Evolutionary conservation across 2,797 vertebrate genomes (phyloP), one percentile per base, ranked within the genome.

Genomic region (Sebastes glaucus): DNA sequence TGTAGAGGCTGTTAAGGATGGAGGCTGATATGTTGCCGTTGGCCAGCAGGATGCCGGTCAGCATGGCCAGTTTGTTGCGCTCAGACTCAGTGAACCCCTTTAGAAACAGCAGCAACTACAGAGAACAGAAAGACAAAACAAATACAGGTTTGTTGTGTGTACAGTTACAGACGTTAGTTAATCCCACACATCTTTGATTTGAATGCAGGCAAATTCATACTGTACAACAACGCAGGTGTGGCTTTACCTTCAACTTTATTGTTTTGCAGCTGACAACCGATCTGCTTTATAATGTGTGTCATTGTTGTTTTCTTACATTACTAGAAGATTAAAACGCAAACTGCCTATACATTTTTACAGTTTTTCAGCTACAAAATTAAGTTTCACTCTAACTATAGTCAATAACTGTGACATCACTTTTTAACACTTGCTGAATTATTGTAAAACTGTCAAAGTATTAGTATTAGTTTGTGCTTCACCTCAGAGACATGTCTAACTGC

Each of bases 41-140:
- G 93, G 97, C 97, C 93, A 99, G 94, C 92, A 99, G 97, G 92
- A 99, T 98, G 77, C 97, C 98, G 3, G 98, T 97, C 84, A 99
- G 89, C 98, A 99, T 99, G 92, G 98, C 98, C 95, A 99, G 92
- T 86, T 99, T 99, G 95, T 99, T 99, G 86, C 98, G 96, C 95
- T 99, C 98, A 0, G 98, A 99, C 95, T 99, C 98, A 0, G 98
- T 97, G 94, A 99, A 99, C 67, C 98, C 98, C 85, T 99, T 99
- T 77, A 99, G 94, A 95, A 99, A 99, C 91, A 99, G 96, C 96
- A 99, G 95, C 96, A 99, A 91, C 98, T 99, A 77, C 33, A 90
- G 81, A n/a, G 82, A 6, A 74, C 70, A 86, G 7, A 49, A 11
- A 28, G 2, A 61, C 14, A 27, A 20, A 27, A 11, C 7, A 38